phyloP scores from a whole-genome alignment of 2,113 vertebrate species.

The Cyprinodon tularosa region DNA sequence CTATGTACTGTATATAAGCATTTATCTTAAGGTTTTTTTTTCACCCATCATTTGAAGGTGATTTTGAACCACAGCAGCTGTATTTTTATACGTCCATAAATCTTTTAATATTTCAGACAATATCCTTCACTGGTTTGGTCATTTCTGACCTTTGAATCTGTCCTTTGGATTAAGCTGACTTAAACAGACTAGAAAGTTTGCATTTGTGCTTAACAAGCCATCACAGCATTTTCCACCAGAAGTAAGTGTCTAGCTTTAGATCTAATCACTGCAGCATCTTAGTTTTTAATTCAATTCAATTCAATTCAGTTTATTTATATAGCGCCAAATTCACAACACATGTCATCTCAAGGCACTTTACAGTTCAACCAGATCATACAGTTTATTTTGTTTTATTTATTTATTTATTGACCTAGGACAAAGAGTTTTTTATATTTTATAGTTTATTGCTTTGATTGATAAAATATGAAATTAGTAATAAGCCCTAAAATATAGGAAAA shows the following conservation, averaged over 20 bases:
- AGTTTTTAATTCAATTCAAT: slow-evolving; percentile 7
- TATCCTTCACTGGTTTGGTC: neutral
- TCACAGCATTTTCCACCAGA: slow-evolving; percentile 24
- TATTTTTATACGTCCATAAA: slow-evolving; percentile 33
- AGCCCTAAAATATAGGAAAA: slow-evolving; percentile 14
- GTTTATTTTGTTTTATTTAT: neutral
- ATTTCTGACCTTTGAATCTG: neutral
- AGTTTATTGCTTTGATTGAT: neutral
- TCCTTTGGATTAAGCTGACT: neutral
- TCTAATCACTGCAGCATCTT: neutral
- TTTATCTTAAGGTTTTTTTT: slow-evolving; percentile 62
- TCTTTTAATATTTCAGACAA: slow-evolving; percentile 38
- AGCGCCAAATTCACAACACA: no score
- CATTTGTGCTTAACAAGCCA: neutral
- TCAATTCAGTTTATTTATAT: no score
- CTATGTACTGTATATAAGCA: slow-evolving; percentile 65
- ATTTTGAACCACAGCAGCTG: slow-evolving; percentile 37
- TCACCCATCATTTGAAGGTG: slow-evolving; percentile 63
- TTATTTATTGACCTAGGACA: neutral
- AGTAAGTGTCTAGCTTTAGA: slow-evolving; percentile 1
- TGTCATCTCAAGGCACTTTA: no score
- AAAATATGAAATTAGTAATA: neutral
- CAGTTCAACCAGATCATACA: no score
- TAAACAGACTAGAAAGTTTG: neutral
- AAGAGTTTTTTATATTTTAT: neutral